Evolutionary conservation across 1,140 invertebrate species (phyloP), one percentile per base, ranked within the genome.

Genomic region (Drosophila auraria): DNA sequence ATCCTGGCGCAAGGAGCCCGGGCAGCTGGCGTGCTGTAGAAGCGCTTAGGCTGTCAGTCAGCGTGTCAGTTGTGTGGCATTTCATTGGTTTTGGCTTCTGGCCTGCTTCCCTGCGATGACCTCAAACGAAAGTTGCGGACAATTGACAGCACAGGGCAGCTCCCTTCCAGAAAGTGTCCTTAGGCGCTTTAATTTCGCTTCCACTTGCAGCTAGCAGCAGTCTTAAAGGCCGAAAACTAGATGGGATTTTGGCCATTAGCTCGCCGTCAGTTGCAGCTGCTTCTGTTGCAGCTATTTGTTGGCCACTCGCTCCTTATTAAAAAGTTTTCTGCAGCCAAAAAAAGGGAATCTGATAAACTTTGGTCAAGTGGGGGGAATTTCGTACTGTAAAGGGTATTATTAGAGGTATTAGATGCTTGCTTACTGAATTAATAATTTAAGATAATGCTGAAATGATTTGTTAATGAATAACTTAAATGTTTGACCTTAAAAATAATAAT

Each of bases 31-130:
- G 47, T 58, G 80, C 73, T 49, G 49, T 17, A 36, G 53, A 36
- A 72, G 47, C 57, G 80, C 83, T 87, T 82, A 69, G 63, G 56
- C 75, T 58, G 83, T 80, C 83, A 77, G 80, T 87, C 83, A 87
- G 69, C 40, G 49, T 83, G 83, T 83, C 80, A 80, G 51, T 82
- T 68, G 70, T 53, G 63, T 64, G 76, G 56, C 83, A 44, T 65
- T 68, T 51, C 74, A 78, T 77, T 77, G 74, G 74, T 77, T 77
- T 68, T 77, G 74, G 61, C 70, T 59, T 70, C 30, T 70, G 53
- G 36, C 44, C 38, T 47, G 50, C 42, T 50, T 33, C 38, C 25
- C 42, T 47, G 38, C 33, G 36, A 50, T 68, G 74, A 62, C 49
- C 44, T 56, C 73, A 25, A 58, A 36, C 47, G 14, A 77, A 75